Evolutionary conservation across 1,140 invertebrate species (phyloP).

Genomic region (Calephelis virginiensis): DNA sequence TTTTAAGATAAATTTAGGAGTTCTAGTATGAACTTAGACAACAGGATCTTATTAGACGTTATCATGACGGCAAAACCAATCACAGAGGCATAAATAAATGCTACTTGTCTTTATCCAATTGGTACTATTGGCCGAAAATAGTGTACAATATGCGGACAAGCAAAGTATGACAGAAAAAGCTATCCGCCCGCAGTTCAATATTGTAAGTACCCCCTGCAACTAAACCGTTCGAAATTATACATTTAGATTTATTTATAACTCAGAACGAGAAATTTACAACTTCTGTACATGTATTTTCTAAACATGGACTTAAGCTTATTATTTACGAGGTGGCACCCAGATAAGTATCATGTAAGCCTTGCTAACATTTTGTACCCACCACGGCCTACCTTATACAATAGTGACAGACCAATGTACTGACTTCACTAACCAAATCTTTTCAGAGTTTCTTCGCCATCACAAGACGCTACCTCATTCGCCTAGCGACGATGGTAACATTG

Average conservation of each 20-base stretch:
- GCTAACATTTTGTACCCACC: slow-evolving; percentile 29
- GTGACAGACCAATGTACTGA: slow-evolving; percentile 32
- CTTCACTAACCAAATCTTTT: slow-evolving; percentile 32
- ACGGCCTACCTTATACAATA: slow-evolving; percentile 32
- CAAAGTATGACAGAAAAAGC: slow-evolving; percentile 34
- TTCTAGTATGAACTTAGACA: slow-evolving; percentile 28
- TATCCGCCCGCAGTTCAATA: slow-evolving; percentile 26
- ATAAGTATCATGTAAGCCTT: slow-evolving; percentile 29
- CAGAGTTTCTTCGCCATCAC: slow-evolving; percentile 32
- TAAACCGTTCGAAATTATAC: slow-evolving; percentile 30
- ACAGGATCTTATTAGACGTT: slow-evolving; percentile 31
- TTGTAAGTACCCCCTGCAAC: slow-evolving; percentile 31
- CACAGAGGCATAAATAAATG: slow-evolving; percentile 34
- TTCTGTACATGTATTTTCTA: slow-evolving; percentile 30
- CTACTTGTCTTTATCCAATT: slow-evolving; percentile 24
- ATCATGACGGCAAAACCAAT: slow-evolving; percentile 37
- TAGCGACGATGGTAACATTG: slow-evolving; percentile 33
- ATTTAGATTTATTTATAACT: slow-evolving; percentile 26
- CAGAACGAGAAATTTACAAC: slow-evolving; percentile 24
- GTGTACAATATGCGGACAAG: slow-evolving; percentile 28
- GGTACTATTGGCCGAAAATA: slow-evolving; percentile 37
- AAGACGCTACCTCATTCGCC: slow-evolving; percentile 28
- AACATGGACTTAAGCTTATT: slow-evolving; percentile 31
- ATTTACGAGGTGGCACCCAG: slow-evolving; percentile 25
- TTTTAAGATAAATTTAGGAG: slow-evolving; percentile 23